Percentiles rank a stretch among this genome's conserved stretches.
These are phyloP conservation scores for Camelus dromedarius DNA, from an alignment of 2,113 vertebrate species.

Conservation along the genomic window DNA sequence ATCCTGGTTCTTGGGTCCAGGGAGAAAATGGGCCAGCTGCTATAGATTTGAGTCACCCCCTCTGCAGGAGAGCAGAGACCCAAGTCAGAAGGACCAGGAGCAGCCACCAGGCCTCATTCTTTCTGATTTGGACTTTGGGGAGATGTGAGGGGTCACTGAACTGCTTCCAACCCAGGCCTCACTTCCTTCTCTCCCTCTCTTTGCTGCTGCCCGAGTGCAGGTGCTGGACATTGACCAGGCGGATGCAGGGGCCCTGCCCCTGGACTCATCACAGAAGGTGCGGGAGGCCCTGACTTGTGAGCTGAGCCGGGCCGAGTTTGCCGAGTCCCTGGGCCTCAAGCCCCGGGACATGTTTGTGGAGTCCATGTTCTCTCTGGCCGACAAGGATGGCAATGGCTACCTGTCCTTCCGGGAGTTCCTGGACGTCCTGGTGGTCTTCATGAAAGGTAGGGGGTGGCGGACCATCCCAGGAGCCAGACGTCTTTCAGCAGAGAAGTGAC, in stretches of 20 bases:
- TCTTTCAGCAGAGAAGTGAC: neutral
- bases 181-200: neutral
- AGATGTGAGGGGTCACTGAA: neutral
- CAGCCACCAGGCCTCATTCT: neutral
- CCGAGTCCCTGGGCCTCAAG: constrained; percentile 94
- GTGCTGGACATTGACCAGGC: constrained; percentile 93
- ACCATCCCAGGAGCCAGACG: neutral
- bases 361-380: constrained; percentile 97
- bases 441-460: constrained; percentile 92
- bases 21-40: neutral
- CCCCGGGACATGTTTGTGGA: constrained; percentile 95
- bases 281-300: constrained; percentile 94
- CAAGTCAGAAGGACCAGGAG: neutral
- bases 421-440: constrained; percentile 96
- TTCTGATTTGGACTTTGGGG: neutral
- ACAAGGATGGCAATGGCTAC: constrained; percentile 97
- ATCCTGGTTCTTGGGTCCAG: neutral
- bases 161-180: neutral
- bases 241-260: constrained; percentile 89
- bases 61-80: neutral
- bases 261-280: constrained; percentile 88
- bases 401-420: constrained; percentile 97
- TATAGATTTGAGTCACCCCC: neutral
- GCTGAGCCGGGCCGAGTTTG: constrained; percentile 94
- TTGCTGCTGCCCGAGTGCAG: constrained; percentile 81